Evolutionary conservation across 2,113 vertebrate species (phyloP), one percentile per base, ranked within the genome.

Genomic region (Melanerpes formicivorus): DNA sequence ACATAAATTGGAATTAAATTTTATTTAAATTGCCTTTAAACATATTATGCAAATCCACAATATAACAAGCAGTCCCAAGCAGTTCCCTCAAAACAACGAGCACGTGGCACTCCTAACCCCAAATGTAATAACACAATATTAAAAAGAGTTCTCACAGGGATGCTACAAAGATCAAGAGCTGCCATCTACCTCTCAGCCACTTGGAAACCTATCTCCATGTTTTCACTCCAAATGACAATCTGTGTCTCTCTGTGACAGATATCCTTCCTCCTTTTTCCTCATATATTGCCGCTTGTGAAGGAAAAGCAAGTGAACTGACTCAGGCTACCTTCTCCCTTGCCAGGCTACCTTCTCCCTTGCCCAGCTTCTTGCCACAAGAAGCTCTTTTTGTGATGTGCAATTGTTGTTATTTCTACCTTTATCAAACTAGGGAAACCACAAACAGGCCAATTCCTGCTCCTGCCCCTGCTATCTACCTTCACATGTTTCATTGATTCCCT

Each of bases 11-110:
- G 82, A 93, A 93, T 82, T 80, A 93, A 91, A 71, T 92, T 96
- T 84, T 92, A 81, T 75, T 91, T 90, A 93, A 87, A 95, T 87
- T 93, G 40, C 76, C 46, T 83, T 88, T 79, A 91, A 94, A 93
- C n/a, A 50, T 80, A 52, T 90, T 88, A 88, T 84, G 59, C 55
- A 94, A 95, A 88, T 96, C 54, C 46, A 73, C 64, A 70, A 21
- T 46, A 56, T 30, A 86, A 69, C 1, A 9, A 85, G 34, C 32
- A 70, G 50, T 71, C 88, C 80, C 5, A 6, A 91, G 63, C 50
- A 72, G 64, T 59, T 86, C 44, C 44, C 65, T 71, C 1, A 1
- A 93, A 92, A 46, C 87, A 84, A 75, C 5, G 22, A 87, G 62
- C 62, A 55, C 87, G 59, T 5, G 1, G 65, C 46, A 29, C 54